Base-by-base conservation (phyloP, 1,140 invertebrate genomes). In the Sogatella furcifera region DNA sequence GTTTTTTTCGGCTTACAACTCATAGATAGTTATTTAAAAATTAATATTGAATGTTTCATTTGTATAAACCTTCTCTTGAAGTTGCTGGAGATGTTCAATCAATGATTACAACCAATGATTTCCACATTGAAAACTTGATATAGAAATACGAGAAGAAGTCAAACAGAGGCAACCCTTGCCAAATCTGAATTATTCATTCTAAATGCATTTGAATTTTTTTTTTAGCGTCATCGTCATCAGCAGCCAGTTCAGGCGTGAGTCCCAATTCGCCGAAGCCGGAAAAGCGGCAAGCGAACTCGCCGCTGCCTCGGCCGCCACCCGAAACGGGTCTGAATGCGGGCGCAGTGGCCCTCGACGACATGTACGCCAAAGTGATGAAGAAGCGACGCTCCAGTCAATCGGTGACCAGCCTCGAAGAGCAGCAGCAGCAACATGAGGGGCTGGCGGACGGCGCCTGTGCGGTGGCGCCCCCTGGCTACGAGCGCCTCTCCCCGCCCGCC, bases 281-380 rank as follows among this genome's bases (percentile, higher is more conserved):
- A 72, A 90, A 90, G 73, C 79, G 88, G n/a, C 87, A 89, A 71
- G 88, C 88, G 1, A 90, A 90, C 73, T 90, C 88, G 0, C 88
- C 88, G 72, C 15, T 69, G 73, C 61, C 77, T 73, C 34, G 76
- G 74, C 4, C 75, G 75, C 52, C 63, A 75, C 52, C 63, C 75
- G 15, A 70, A 71, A 0, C 69, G 73, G 21, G 74, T 73, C 15
- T 22, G 3, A 10, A 6, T 49, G 9, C 15, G 8, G 3, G 3
- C 3, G 15, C 3, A 80, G 49, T 15, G 6, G 15, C 17, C 11
- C 3, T 66, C 0, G 90, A 92, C 68, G 89, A 90, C 65, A 89
- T 92, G 84, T 92, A 92, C 69, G 89, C 89, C 0, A 92, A 92
- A 76, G 56, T 53, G 15, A 21, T 60, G 9, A 63, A 59, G 31